Evolutionary conservation across 2,797 vertebrate genomes (phyloP).

Genomic region (Carcharodon carcharias): DNA sequence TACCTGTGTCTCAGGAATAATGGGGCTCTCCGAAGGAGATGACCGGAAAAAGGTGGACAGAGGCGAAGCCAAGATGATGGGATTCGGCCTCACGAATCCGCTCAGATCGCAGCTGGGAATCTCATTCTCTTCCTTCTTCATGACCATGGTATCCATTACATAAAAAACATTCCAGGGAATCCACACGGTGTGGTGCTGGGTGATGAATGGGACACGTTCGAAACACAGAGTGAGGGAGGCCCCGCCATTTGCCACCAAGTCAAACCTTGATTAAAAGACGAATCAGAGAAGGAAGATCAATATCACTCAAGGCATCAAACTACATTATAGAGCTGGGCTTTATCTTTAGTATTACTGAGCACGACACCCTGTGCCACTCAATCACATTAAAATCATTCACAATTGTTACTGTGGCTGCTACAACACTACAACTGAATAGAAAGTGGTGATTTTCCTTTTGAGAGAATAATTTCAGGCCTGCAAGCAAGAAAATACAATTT

Average conservation of each 20-base stretch:
- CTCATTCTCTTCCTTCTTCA: slow-evolving; percentile 91
- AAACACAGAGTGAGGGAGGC: slow-evolving; percentile 85
- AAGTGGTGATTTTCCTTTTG: background rate
- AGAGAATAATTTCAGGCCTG: background rate
- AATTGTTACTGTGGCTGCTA: background rate
- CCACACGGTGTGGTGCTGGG: slow-evolving; percentile 84
- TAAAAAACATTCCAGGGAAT: slow-evolving; percentile 93
- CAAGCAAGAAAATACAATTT: background rate
- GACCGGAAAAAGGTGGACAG: slow-evolving; percentile 89
- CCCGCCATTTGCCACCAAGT: slow-evolving; percentile 86
- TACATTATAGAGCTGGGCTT: background rate
- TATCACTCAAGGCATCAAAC: background rate
- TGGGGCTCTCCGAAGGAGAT: slow-evolving; percentile 82
- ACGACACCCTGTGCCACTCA: background rate
- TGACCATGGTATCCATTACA: slow-evolving; percentile 93
- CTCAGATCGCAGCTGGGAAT: slow-evolving; percentile 91
- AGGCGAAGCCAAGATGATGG: slow-evolving; percentile 80
- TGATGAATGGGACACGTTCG: slow-evolving; percentile 81
- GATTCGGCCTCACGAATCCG: slow-evolving; percentile 80
- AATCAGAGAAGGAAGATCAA: background rate
- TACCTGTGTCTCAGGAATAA: slow-evolving; percentile 98
- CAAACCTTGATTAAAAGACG: slow-evolving; percentile 69
- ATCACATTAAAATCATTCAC: background rate
- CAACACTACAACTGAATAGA: background rate
- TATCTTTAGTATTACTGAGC: background rate